Conservation (phyloP, 2,113 vertebrate species). For the Pontoporia blainvillei region DNA sequence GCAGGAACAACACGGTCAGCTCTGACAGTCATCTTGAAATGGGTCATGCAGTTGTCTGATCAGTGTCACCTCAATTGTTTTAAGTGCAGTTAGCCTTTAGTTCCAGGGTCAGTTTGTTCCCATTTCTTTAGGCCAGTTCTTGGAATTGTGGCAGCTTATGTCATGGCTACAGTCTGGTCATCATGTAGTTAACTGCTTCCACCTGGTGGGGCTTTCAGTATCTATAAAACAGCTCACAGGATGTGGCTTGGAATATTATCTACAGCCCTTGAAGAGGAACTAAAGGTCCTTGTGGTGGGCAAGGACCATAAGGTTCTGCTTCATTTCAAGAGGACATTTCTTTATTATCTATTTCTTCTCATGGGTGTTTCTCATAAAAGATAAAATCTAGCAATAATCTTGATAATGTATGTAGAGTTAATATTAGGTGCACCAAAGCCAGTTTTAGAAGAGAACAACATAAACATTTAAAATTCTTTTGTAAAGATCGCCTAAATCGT, state of each 20-base stretch:
- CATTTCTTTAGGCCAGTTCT: background rate
- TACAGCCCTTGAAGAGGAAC: background rate
- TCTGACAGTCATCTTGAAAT: background rate
- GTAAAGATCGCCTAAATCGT: background rate
- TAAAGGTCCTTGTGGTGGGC: background rate
- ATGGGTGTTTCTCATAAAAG: background rate
- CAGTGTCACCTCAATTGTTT: background rate
- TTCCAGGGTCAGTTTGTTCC: background rate
- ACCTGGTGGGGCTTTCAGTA: background rate
- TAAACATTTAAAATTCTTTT: background rate
- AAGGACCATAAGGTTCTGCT: background rate
- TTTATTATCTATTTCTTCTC: constrained; percentile 33
- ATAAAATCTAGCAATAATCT: constrained; percentile 54
- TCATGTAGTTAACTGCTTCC: background rate
- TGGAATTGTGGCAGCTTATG: background rate
- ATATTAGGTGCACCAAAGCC: background rate
- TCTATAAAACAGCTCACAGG: background rate
- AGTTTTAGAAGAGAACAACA: background rate
- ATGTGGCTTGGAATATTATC: background rate
- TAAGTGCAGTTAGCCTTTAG: background rate
- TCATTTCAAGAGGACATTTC: background rate
- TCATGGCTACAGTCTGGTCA: background rate
- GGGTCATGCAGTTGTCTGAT: background rate
- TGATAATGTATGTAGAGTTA: background rate
- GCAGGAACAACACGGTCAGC: background rate